These are phyloP conservation scores for Hybognathus amarus DNA, from an alignment of 2,797 vertebrate genomes.

Conservation along the genomic window DNA sequence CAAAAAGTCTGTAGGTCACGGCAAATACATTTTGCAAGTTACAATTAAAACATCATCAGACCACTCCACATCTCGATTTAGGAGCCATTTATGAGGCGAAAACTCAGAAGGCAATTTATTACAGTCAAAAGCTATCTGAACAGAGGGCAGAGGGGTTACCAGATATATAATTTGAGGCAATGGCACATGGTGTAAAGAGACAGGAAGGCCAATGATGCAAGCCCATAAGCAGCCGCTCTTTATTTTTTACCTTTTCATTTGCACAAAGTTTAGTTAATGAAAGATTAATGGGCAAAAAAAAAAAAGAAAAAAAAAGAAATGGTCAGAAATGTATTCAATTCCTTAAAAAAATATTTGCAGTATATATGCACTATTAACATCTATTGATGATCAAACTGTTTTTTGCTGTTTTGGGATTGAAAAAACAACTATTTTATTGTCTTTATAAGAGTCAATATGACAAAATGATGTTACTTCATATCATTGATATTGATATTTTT, in stretches of 20 bases:
- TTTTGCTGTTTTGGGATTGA: not conserved
- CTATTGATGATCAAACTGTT: not conserved
- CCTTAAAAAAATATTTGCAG: too few species aligned
- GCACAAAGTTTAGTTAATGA: conserved; percentile 44
- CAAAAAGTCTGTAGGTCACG: conserved; percentile 77
- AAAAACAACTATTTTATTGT: not conserved
- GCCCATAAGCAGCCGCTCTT: conserved; percentile 53
- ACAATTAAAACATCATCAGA: conserved; percentile 83
- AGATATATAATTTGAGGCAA: conserved; percentile 77
- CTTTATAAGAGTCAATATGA: not conserved
- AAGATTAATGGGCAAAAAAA: not conserved
- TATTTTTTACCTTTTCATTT: conserved; percentile 46
- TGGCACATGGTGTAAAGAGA: conserved; percentile 66
- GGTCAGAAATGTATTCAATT: not conserved
- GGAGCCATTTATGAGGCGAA: conserved; percentile 74
- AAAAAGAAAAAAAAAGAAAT: too few species aligned
- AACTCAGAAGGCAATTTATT: conserved; percentile 78
- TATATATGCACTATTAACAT: not conserved
- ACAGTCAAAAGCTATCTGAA: conserved; percentile 74
- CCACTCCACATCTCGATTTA: conserved; percentile 75
- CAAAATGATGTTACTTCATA: not conserved
- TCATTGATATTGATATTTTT: too few species aligned
- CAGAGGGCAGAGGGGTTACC: conserved; percentile 70
- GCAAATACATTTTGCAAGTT: conserved; percentile 78
- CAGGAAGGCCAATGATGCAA: conserved; percentile 67